A percentile compares a stretch with the other conserved stretches of the same genome.
Evolutionary conservation across 2,113 vertebrate species (phyloP).

Genomic region (Pleuronectes platessa): DNA sequence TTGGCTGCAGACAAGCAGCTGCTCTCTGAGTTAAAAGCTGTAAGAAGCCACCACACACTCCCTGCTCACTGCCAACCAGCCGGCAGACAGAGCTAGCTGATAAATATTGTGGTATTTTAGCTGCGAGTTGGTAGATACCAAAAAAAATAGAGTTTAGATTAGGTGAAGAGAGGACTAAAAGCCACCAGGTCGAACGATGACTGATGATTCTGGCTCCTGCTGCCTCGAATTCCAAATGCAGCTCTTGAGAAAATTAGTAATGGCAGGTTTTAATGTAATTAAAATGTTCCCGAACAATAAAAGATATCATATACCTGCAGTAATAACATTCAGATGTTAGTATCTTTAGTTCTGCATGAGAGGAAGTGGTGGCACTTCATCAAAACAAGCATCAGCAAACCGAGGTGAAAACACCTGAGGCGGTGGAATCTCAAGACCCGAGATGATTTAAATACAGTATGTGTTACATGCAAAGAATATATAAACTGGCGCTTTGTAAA

Average conservation of each 20-base stretch:
- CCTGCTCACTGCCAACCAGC: not conserved
- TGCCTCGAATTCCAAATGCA: no score
- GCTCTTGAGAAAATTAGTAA: no score
- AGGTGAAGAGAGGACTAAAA: not conserved
- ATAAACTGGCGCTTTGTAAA: constrained; percentile 1
- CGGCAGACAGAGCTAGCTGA: not conserved
- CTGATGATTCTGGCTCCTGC: no score
- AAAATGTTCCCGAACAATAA: no score
- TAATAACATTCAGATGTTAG: not conserved
- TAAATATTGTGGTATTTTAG: not conserved
- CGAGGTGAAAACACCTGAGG: no score
- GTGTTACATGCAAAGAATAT: not conserved
- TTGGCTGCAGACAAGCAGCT: not conserved
- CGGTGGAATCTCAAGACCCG: no score
- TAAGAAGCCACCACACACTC: not conserved
- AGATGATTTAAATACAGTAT: not conserved
- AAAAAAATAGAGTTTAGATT: constrained; percentile 23
- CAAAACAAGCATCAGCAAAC: no score
- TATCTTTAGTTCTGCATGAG: not conserved
- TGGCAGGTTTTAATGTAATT: no score
- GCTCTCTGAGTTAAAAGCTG: not conserved
- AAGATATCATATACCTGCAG: no score
- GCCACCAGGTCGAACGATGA: not conserved
- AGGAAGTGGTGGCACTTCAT: not conserved
- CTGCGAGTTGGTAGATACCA: not conserved